phyloP scores from a whole-genome alignment of 1,140 invertebrate genomes.

The Diachasma alloeum region DNA sequence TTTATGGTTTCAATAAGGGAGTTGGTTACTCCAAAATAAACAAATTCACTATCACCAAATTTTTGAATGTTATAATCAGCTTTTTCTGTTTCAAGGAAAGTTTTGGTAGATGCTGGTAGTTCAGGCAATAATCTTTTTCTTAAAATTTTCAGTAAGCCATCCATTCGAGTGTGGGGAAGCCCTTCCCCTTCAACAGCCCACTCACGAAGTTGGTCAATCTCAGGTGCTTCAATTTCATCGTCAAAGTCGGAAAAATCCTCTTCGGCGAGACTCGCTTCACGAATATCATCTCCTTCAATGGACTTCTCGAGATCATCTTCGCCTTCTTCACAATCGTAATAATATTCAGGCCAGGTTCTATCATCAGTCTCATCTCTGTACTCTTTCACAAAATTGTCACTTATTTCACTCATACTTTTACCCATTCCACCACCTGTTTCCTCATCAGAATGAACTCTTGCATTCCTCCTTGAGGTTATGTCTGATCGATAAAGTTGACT shows the following conservation, averaged over 20 bases:
- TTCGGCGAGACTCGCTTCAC: neutral
- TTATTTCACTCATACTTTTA: no score
- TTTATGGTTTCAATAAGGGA: neutral
- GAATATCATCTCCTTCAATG: neutral
- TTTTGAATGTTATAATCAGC: conserved; percentile 7
- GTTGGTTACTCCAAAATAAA: conserved; percentile 18
- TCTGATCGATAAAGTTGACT: no score
- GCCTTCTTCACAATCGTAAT: no score
- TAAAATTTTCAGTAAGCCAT: conserved; percentile 33
- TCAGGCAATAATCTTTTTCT: conserved; percentile 18
- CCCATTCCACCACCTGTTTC: no score
- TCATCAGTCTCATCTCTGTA: no score
- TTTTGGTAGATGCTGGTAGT: conserved; percentile 10
- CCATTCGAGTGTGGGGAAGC: conserved; percentile 30
- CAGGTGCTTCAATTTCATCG: conserved; percentile 26
- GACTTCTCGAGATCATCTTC: no score
- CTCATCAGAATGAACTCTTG: no score
- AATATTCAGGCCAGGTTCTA: no score
- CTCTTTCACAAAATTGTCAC: no score
- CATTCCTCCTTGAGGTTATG: no score
- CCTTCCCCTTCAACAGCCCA: conserved; percentile 26
- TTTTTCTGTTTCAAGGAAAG: conserved; percentile 3
- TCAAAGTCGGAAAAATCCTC: conserved; percentile 20
- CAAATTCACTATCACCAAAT: conserved; percentile 6
- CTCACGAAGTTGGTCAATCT: conserved; percentile 25